Percentiles rank a stretch among this genome's conserved stretches.
Evolutionary conservation across 1,140 invertebrate genomes (phyloP).

Genomic region (Hesperophylax magnus): DNA sequence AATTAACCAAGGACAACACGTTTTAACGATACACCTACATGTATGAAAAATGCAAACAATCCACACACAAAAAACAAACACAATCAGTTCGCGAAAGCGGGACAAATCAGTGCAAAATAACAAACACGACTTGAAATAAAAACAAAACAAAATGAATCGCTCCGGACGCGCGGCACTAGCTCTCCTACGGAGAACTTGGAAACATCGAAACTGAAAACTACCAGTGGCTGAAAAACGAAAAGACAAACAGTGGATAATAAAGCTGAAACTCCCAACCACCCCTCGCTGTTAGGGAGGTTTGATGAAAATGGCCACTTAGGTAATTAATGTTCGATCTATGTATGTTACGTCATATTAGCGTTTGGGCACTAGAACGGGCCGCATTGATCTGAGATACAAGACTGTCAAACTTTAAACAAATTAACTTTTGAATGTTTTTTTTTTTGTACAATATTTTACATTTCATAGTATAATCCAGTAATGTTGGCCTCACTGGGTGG

Average conservation of each 20-base stretch:
- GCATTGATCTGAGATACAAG: slow-evolving; percentile 20
- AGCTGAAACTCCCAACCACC: not conserved
- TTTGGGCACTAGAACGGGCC: not conserved
- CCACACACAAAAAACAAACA: not conserved
- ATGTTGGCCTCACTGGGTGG: no score
- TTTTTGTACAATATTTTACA: no score
- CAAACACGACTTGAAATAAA: slow-evolving; percentile 17
- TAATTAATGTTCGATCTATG: slow-evolving; percentile 37
- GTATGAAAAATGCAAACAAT: slow-evolving; percentile 13
- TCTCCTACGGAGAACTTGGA: slow-evolving; percentile 7
- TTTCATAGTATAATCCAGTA: no score
- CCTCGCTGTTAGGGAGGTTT: not conserved
- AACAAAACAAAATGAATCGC: slow-evolving; percentile 29
- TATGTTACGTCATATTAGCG: not conserved
- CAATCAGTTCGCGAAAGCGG: slow-evolving; percentile 24
- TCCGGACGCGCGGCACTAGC: slow-evolving; percentile 2
- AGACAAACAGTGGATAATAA: slow-evolving; percentile 14
- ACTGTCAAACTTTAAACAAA: not conserved
- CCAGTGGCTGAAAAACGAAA: slow-evolving; percentile 10
- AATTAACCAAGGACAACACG: slow-evolving; percentile 9
- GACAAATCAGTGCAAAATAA: slow-evolving; percentile 15
- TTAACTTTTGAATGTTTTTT: no score
- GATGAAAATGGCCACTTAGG: slow-evolving; percentile 37
- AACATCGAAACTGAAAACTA: not conserved
- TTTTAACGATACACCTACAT: slow-evolving; percentile 11